Percentiles rank a stretch among this genome's conserved stretches.
Evolutionary conservation across 2,888 invertebrate genomes (phyloP).

Genomic region (Corythucha ciliata): DNA sequence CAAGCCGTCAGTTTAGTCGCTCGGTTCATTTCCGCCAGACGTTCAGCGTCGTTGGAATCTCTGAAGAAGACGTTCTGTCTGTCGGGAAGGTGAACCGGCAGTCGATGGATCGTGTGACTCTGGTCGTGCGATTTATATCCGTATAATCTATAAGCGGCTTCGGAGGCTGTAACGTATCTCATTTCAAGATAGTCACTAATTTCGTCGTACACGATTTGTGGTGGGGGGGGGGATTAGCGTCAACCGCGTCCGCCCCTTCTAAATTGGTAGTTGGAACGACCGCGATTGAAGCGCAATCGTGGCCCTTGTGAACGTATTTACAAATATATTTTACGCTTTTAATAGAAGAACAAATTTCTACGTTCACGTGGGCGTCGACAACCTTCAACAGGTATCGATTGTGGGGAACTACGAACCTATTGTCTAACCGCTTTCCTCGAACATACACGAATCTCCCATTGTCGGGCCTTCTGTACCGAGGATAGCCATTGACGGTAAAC

Average conservation of each 20-base stretch:
- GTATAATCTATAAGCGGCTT: background rate
- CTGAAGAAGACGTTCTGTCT: background rate
- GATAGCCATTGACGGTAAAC: slow-evolving; percentile 10
- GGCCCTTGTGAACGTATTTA: background rate
- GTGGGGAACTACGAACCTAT: background rate
- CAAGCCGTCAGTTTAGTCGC: no score
- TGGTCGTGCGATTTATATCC: background rate
- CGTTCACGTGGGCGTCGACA: background rate
- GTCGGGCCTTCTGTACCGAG: slow-evolving; percentile 5
- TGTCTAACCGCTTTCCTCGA: no score
- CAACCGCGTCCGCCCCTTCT: no score
- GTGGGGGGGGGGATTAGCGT: no score
- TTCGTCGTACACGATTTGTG: background rate
- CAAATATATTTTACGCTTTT: background rate
- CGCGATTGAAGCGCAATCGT: background rate
- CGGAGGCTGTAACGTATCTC: background rate
- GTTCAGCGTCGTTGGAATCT: background rate
- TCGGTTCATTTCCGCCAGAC: no score
- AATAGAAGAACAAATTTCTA: background rate
- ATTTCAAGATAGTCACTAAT: background rate
- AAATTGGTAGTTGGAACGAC: no score
- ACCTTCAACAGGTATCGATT: background rate
- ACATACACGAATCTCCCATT: background rate
- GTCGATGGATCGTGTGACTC: background rate
- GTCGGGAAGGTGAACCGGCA: background rate